Evolutionary conservation across 2,797 vertebrate genomes (phyloP).

Genomic region (Cuculus canorus): DNA sequence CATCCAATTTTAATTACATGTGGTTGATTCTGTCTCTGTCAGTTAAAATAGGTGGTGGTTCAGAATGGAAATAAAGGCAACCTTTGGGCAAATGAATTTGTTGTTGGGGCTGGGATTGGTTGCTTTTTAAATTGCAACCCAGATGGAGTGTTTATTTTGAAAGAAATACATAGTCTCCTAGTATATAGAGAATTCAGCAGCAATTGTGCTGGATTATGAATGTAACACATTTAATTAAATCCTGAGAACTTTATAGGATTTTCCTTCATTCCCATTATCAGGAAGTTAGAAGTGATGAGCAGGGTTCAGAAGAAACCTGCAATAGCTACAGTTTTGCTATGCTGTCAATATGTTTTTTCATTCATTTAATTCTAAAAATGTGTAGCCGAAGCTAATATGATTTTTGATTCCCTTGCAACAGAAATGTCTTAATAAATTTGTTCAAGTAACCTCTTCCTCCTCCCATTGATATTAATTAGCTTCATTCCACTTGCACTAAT

Average conservation of each 20-base stretch:
- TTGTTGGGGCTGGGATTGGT: fast-evolving
- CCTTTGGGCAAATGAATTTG: not conserved
- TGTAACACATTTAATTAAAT: not conserved
- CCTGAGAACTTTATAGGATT: not conserved
- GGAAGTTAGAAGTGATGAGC: not conserved
- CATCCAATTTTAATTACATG: not conserved
- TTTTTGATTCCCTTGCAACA: not conserved
- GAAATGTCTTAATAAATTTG: not conserved
- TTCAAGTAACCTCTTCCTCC: not conserved
- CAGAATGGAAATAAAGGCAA: not conserved
- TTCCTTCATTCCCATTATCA: not conserved
- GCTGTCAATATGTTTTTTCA: not conserved
- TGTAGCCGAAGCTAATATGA: not conserved
- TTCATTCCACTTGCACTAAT: not conserved
- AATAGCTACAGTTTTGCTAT: not conserved
- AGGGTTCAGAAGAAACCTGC: not conserved
- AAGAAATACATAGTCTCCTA: not conserved
- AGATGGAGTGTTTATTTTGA: not conserved
- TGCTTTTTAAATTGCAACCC: not conserved
- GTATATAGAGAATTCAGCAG: not conserved
- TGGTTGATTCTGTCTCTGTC: not conserved
- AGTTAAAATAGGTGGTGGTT: not conserved
- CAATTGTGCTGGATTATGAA: not conserved
- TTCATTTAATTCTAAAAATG: not conserved
- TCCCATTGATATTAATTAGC: not conserved